phyloP scores from a whole-genome alignment of 2,888 invertebrate species.

The Hoplodrina blanda region DNA sequence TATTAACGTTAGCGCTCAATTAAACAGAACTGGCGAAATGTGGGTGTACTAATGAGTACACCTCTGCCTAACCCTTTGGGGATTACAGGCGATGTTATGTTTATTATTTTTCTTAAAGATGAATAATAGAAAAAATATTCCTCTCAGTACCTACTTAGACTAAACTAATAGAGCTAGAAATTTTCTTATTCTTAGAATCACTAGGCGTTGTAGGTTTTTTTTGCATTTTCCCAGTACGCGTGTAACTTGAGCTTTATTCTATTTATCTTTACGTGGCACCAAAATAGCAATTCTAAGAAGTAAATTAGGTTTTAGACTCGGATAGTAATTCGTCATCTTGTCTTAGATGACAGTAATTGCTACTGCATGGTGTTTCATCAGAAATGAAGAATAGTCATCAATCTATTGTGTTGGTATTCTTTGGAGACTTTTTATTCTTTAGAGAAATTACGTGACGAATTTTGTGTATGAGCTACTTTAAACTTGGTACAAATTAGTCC shows the following conservation, averaged over 20 bases:
- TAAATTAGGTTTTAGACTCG: conserved; percentile 31
- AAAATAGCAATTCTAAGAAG: conserved; percentile 55
- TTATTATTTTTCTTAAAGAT: no score
- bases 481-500: no score
- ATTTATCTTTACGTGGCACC: conserved; percentile 12
- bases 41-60: no score
- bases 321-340: conserved; percentile 25
- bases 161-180: not conserved
- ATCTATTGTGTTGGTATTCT: conserved; percentile 6
- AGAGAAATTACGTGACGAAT: not conserved
- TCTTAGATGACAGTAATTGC: conserved; percentile 29
- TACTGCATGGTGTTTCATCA: not conserved
- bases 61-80: no score
- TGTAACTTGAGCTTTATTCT: conserved; percentile 33
- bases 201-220: conserved; percentile 6
- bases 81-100: no score
- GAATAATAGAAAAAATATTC: not conserved
- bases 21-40: no score
- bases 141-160: not conserved
- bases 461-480: no score
- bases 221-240: conserved; percentile 26
- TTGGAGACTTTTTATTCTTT: not conserved
- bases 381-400: not conserved
- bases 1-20: no score
- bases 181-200: conserved; percentile 38